Percentiles rank a stretch among this genome's conserved stretches.
These are phyloP conservation scores for Actinia equina DNA, from an alignment of 64 coral and sea anemone genomes.

Conservation along the genomic window DNA sequence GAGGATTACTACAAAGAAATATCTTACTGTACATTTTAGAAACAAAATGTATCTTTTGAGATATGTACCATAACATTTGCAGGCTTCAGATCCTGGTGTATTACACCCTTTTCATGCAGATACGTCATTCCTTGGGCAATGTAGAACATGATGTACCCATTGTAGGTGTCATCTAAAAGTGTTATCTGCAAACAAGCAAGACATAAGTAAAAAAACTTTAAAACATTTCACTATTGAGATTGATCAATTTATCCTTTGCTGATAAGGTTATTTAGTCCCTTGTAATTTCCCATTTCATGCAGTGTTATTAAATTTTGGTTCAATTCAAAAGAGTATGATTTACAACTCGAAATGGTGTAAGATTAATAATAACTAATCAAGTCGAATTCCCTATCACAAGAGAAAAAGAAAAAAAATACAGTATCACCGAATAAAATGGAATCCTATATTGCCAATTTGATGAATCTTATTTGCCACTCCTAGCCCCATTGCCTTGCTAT, in stretches of 20 bases:
- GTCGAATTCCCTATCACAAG: too few species aligned
- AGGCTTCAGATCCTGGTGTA: slow-evolving; percentile 10
- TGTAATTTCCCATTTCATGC: too few species aligned
- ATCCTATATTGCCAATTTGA: too few species aligned
- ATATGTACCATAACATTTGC: slow-evolving; percentile 16
- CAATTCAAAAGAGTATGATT: too few species aligned
- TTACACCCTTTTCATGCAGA: background rate
- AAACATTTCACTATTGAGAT: background rate
- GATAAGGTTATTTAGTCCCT: too few species aligned
- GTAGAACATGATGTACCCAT: background rate
- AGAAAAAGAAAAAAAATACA: too few species aligned
- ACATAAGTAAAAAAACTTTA: slow-evolving; percentile 4
- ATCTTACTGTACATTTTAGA: slow-evolving; percentile 8
- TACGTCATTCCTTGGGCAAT: background rate
- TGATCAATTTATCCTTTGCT: slow-evolving; percentile 4
- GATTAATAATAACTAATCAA: too few species aligned
- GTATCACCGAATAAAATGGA: too few species aligned
- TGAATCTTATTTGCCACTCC: too few species aligned
- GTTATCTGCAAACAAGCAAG: slow-evolving; percentile 13
- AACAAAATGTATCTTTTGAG: background rate
- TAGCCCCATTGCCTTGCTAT: too few species aligned
- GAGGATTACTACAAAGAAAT: background rate
- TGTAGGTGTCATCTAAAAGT: slow-evolving; percentile 4
- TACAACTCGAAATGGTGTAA: too few species aligned
- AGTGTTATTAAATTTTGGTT: too few species aligned